These are phyloP conservation scores for Aphis craccivora DNA, from an alignment of 1,140 invertebrate species.

Conservation along the genomic window DNA sequence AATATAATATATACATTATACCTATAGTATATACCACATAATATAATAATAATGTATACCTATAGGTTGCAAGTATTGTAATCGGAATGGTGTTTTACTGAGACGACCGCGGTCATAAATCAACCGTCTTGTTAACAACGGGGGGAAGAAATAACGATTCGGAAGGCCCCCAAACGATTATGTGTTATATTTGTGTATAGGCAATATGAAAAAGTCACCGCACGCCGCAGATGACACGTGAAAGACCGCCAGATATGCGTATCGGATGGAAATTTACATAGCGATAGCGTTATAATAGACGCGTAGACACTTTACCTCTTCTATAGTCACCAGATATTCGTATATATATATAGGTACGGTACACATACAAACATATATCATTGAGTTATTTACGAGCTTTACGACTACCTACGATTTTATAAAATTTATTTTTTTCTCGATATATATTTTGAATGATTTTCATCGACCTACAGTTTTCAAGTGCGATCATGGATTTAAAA, in stretches of 20 bases:
- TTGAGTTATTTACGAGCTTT: constrained; percentile 10
- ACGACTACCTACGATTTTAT: background rate
- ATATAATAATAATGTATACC: background rate
- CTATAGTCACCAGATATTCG: background rate
- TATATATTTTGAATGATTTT: background rate
- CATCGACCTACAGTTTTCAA: background rate
- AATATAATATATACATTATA: background rate
- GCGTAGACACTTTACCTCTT: background rate
- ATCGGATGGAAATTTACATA: background rate
- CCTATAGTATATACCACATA: background rate
- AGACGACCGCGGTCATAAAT: constrained; percentile 28
- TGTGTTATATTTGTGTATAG: background rate
- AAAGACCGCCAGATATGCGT: constrained; percentile 5
- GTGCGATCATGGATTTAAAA: background rate
- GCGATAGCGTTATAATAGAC: background rate
- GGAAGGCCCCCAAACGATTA: constrained; percentile 44
- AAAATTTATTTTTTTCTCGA: background rate
- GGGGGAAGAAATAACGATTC: constrained; percentile 46
- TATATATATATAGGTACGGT: background rate
- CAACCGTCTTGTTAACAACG: constrained; percentile 52
- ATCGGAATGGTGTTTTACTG: constrained; percentile 44
- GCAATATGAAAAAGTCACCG: background rate
- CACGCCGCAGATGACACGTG: background rate
- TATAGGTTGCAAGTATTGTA: background rate
- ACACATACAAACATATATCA: background rate